Evolutionary conservation across 2,113 vertebrate species (phyloP), one percentile per base, ranked within the genome.

Genomic region (Cariama cristata): DNA sequence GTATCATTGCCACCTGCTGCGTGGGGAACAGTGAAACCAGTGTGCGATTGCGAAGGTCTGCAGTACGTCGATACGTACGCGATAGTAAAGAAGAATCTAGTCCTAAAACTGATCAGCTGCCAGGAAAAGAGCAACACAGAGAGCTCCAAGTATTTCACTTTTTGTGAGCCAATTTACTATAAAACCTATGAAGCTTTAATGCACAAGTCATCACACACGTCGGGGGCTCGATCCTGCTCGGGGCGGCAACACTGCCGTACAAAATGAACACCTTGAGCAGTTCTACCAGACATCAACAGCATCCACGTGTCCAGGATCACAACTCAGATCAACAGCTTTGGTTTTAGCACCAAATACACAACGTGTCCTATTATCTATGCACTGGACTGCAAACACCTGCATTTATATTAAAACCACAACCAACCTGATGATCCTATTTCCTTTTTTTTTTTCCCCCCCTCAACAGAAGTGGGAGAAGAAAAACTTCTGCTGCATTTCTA

Each of bases 41-140:
- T 0, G 28, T 5, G 83, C 8, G 13, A 42, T 3, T 4, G 53
- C 28, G 1, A 28, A 23, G 1, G 14, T 5, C 85, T 7, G 22
- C 1, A 1, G 28, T 8, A 42, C 0, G 4, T 1, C 10, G 59
- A 30, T 3, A 22, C 1, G 53, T 20, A 21, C 6, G 3, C 1
- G 86, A 38, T 3, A 38, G 1, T 42, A 4, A 38, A 58, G 62
- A 50, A 58, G 26, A 35, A 26, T 7, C 10, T 5, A 22, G 2
- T 7, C 83, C 86, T 22, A 15, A 14, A 63, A 17, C 55, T 8
- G 56, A 49, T 1, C 52, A 67, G 72, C 80, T 58, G 73, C 88
- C 59, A 47, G 79, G 74, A 19, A 23, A 32, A 52, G 79, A 66
- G 80, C 47, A 28, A 1, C 52, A 24, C 27, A 4, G 23, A 11